phyloP scores from a whole-genome alignment of 1,140 invertebrate species.

The Platorchestia sp. region DNA sequence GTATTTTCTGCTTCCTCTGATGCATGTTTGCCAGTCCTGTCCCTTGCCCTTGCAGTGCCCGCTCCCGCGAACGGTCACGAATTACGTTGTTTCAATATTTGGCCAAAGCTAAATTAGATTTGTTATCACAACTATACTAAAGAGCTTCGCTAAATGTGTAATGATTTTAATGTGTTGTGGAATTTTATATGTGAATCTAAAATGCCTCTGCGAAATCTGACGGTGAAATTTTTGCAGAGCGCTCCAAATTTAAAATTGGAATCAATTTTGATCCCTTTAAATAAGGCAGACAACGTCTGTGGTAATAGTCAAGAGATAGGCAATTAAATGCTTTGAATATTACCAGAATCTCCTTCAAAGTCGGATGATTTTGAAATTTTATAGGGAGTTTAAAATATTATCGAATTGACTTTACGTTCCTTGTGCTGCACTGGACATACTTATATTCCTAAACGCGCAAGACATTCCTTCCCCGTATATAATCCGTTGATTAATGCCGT shows the following conservation, averaged over 20 bases:
- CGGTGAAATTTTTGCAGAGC: background rate
- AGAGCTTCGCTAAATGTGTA: background rate
- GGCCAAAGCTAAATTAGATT: background rate
- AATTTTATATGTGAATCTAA: background rate
- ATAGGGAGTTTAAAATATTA: background rate
- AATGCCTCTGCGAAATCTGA: background rate
- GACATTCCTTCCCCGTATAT: too few relatives aligned
- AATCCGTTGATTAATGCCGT: too few relatives aligned
- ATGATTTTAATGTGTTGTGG: background rate
- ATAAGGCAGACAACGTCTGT: background rate
- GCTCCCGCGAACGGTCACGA: background rate
- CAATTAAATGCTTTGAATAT: background rate
- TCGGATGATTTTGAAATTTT: background rate
- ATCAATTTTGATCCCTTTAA: background rate
- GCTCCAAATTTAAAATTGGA: background rate
- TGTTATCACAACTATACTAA: background rate
- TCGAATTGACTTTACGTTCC: background rate
- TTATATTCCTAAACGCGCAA: background rate
- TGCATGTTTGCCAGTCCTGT: background rate
- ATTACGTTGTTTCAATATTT: background rate
- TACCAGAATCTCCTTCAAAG: background rate
- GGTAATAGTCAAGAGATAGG: background rate
- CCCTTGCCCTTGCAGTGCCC: too few relatives aligned
- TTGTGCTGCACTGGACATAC: background rate
- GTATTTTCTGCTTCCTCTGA: background rate